A percentile compares a stretch with the other conserved stretches of the same genome.
phyloP scores from a whole-genome alignment of 2,888 invertebrate species.

The Platypus cylindrus region DNA sequence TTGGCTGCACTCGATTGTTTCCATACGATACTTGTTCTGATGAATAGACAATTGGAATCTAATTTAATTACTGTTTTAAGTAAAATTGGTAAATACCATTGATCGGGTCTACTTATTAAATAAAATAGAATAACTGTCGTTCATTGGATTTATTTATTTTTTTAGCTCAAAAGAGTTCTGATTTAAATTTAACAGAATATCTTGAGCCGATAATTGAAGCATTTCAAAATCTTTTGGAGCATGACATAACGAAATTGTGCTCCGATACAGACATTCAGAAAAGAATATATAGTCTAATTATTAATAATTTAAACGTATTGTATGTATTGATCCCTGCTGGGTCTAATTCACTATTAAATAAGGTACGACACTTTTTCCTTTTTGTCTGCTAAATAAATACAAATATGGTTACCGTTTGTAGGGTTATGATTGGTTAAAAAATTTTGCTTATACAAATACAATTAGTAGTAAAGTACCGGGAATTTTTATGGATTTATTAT shows the following conservation, averaged over 20 bases:
- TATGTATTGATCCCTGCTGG: conserved; percentile 22
- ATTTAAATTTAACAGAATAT: conserved; percentile 7
- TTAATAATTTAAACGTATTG: conserved; percentile 26
- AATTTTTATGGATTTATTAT: conserved; percentile 29
- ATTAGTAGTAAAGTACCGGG: conserved; percentile 26
- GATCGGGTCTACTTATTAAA: background rate
- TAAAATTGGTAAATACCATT: conserved; percentile 30
- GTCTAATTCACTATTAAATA: conserved; percentile 20
- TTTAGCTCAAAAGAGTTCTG: too few relatives aligned
- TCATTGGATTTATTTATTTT: too few relatives aligned
- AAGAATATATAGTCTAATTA: conserved; percentile 22
- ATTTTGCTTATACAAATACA: conserved; percentile 27
- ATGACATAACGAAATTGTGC: conserved; percentile 25
- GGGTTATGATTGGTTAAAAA: conserved; percentile 34
- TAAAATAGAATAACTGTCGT: background rate
- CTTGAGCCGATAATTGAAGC: conserved; percentile 22
- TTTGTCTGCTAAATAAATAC: background rate
- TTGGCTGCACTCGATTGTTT: conserved; percentile 47
- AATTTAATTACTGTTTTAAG: conserved; percentile 35
- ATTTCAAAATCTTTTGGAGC: conserved; percentile 29
- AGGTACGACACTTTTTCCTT: conserved; percentile 18
- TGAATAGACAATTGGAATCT: conserved; percentile 28
- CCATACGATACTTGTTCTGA: conserved; percentile 34
- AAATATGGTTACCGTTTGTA: conserved; percentile 15
- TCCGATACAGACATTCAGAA: conserved; percentile 30